Evolutionary conservation across 2,113 vertebrate genomes (phyloP), one percentile per base, ranked within the genome.

Genomic region (Pterocles orientalis): DNA sequence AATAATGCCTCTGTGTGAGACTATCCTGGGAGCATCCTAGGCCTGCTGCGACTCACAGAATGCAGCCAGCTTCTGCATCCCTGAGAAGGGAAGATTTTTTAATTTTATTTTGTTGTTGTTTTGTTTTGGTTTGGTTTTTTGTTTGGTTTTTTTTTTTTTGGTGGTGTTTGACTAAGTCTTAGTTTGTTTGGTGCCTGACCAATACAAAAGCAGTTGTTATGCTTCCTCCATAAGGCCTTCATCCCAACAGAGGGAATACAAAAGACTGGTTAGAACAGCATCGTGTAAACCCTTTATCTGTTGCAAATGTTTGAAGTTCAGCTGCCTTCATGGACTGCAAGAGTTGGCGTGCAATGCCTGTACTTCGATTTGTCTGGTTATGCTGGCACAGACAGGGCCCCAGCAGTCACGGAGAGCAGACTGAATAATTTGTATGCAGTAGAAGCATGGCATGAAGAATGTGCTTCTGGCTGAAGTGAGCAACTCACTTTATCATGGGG

Each of bases 21-120:
- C 18, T 56, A 9, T 23, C 17, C 10, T 47, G 36, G 23, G 57
- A 50, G 21, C 25, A 21, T 15, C 3, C 2, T 31, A 72, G 26
- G 24, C 28, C 26, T 39, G 15, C 2, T 1, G 3, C n/a, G 68
- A 69, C 34, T 69, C 0, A 0, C 39, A 18, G 16, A 73, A 71
- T 33, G 14, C 3, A 3, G 56, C 34, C 1, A 6, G 23, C 5
- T 68, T 79, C 61, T 7, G 4, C 26, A 75, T 28, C n/a, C n/a
- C 53, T 0, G 0, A 57, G 58, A 76, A 79, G 24, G 23, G 68
- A 86, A 39, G n/a, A 24, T 43, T 3, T 5, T 33, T 39, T 39
- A 9, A 39, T 39, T 39, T 39, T 41, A 41, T 41, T 9, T 41
- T 41, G 39, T 41, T 41, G 39, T 41, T 41, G 39, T 10, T 41